These are phyloP conservation scores for Lycaon pictus DNA, from an alignment of 2,113 vertebrate species.

Conservation along the genomic window DNA sequence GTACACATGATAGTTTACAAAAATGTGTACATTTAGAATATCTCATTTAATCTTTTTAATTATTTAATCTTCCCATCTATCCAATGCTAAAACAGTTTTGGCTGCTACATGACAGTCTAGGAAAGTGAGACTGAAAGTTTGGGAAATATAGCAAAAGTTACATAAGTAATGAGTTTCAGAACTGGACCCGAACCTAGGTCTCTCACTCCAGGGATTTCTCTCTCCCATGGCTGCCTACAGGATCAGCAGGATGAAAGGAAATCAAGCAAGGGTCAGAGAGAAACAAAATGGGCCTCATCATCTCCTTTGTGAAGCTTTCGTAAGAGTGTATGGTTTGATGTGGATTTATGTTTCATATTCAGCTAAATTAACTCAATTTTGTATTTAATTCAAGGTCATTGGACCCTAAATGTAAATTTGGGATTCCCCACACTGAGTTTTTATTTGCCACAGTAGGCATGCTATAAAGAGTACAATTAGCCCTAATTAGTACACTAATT, in stretches of 20 bases:
- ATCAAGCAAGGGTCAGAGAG: background rate
- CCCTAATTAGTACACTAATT: background rate
- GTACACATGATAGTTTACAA: constrained; percentile 38
- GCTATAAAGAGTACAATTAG: background rate
- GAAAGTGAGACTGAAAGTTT: background rate
- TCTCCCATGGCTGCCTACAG: background rate
- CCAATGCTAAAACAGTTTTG: background rate
- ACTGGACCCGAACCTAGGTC: background rate
- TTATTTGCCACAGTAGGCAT: background rate
- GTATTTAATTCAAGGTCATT: background rate
- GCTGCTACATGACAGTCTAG: background rate
- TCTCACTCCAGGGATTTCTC: background rate
- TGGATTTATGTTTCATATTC: background rate
- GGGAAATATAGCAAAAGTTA: constrained; percentile 19
- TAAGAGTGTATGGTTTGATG: background rate
- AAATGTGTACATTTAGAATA: constrained; percentile 16
- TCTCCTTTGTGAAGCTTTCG: background rate
- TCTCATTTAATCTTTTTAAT: constrained; percentile 30
- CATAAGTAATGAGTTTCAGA: background rate
- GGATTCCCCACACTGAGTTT: background rate
- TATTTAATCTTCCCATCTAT: background rate
- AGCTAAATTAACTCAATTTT: constrained; percentile 26
- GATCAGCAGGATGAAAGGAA: background rate
- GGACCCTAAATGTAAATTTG: background rate
- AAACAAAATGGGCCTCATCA: background rate